Conservation (phyloP, 2,888 invertebrate genomes). For the Eudasyphora cyanicolor region DNA sequence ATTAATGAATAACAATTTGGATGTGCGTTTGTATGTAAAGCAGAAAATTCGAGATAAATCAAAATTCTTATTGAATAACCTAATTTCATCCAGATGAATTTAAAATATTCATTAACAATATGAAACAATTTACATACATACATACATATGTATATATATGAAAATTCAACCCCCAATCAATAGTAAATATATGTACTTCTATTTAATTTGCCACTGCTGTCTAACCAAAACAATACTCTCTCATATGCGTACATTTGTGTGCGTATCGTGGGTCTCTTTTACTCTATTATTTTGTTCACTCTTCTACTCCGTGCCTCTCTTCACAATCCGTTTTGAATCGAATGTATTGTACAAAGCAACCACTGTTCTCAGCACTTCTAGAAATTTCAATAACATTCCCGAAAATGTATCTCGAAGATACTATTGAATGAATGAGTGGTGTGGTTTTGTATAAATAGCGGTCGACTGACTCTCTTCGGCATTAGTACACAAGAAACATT, state of each 20-base stretch:
- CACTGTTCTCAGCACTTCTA: slow-evolving; percentile 21
- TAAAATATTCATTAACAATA: no score
- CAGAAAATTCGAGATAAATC: no score
- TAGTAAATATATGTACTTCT: no score
- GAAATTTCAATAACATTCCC: slow-evolving; percentile 47
- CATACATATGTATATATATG: no score
- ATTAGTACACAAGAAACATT: slow-evolving; percentile 54
- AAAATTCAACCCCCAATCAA: no score
- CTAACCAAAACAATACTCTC: neutral
- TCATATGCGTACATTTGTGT: neutral
- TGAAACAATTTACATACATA: no score
- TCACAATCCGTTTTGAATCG: no score
- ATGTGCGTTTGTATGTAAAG: no score
- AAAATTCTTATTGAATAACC: no score
- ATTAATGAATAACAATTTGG: no score
- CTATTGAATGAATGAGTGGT: slow-evolving; percentile 27
- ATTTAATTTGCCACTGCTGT: neutral
- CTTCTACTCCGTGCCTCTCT: neutral
- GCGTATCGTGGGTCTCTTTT: neutral
- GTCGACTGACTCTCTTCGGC: slow-evolving; percentile 28
- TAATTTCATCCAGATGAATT: no score
- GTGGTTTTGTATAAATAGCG: slow-evolving; percentile 61
- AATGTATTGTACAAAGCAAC: slow-evolving; percentile 1
- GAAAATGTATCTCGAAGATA: slow-evolving; percentile 57
- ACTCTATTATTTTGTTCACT: no score